phyloP scores from a whole-genome alignment of 2,797 vertebrate genomes.

The Rhyacichthys aspro region DNA sequence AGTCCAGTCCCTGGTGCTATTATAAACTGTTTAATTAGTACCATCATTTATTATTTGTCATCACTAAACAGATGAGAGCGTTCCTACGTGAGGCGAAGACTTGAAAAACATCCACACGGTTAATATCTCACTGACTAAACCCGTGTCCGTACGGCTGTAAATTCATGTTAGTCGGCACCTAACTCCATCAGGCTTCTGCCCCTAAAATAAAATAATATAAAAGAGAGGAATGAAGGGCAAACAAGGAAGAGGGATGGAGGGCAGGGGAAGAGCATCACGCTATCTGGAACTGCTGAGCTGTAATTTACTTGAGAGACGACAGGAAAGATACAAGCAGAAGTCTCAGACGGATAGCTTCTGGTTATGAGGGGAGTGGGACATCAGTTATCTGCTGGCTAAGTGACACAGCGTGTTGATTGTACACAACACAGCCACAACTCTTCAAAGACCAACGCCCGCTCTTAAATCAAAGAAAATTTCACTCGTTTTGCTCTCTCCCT shows the following conservation, averaged over 20 bases:
- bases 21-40: no score
- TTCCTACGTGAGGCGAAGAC: no score
- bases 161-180: slow-evolving; percentile 1
- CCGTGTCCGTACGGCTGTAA: slow-evolving; percentile 4
- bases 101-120: not conserved
- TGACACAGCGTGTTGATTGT: slow-evolving; percentile 80
- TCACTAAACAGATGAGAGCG: no score
- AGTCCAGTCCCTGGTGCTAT: no score
- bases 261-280: slow-evolving; percentile 63
- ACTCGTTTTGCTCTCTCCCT: slow-evolving; percentile 63
- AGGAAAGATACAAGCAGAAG: slow-evolving; percentile 76
- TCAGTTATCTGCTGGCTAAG: slow-evolving; percentile 81
- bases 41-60: no score
- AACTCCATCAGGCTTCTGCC: slow-evolving; percentile 30
- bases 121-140: slow-evolving; percentile 3
- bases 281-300: slow-evolving; percentile 74
- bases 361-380: slow-evolving; percentile 80
- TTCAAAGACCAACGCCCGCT: slow-evolving; percentile 63
- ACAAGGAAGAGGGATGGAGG: slow-evolving; percentile 55
- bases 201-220: slow-evolving; percentile 41
- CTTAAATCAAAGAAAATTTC: slow-evolving; percentile 79
- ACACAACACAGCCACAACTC: slow-evolving; percentile 75
- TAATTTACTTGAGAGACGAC: slow-evolving; percentile 82
- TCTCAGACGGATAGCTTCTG: slow-evolving; percentile 80
- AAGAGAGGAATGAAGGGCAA: slow-evolving; percentile 48